Conservation (phyloP, 2,888 invertebrate species). For the Torymus texanus region DNA sequence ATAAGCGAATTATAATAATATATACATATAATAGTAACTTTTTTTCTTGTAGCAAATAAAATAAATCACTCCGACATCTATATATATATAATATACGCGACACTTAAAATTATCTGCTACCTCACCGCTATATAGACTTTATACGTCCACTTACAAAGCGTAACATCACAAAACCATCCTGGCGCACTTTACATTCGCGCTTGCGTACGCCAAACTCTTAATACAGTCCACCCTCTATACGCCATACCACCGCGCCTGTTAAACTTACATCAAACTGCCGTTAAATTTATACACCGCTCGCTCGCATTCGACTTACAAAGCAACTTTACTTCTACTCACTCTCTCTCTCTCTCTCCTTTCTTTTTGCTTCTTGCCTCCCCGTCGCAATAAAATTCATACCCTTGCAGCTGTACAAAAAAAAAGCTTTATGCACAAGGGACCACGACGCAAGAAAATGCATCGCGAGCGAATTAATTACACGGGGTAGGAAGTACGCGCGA, state of each 20-base stretch:
- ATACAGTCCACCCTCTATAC: conserved; percentile 15
- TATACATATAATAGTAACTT: no score
- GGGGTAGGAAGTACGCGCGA: conserved; percentile 7
- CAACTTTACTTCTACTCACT: conserved; percentile 8
- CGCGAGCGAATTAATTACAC: conserved; percentile 45
- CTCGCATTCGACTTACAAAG: conserved; percentile 19
- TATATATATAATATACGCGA: no score
- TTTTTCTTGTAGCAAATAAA: no score
- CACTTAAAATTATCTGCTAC: no score
- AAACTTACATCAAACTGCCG: conserved; percentile 46
- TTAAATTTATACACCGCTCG: conserved; percentile 48
- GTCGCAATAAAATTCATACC: conserved; percentile 49
- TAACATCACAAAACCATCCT: no score
- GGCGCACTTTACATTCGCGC: not conserved
- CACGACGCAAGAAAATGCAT: conserved; percentile 14
- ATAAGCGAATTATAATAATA: no score
- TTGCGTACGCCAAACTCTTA: not conserved
- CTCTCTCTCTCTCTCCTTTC: conserved; percentile 12
- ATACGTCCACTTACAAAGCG: no score
- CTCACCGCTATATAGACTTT: no score
- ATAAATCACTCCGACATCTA: no score
- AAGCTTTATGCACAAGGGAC: not conserved
- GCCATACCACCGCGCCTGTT: conserved; percentile 30
- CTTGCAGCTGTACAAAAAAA: conserved; percentile 16
- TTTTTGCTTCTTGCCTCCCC: conserved; percentile 19